Evolutionary conservation across 1,140 invertebrate species (phyloP).

Genomic region (Bombus haemorrhoidalis): DNA sequence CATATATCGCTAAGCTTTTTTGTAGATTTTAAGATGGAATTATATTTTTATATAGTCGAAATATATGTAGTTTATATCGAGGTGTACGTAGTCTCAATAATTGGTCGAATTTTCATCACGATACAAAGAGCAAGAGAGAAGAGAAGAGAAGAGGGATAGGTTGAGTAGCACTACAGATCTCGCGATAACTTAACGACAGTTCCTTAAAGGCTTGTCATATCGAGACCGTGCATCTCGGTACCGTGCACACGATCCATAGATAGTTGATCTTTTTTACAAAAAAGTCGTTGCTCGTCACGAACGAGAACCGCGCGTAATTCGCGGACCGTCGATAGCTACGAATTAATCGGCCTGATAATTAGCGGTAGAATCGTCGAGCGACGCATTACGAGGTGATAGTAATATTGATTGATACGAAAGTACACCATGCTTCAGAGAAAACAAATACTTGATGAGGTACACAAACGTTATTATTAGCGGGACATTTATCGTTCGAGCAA

Average conservation of each 20-base stretch:
- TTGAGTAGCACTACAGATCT: slow-evolving; percentile 43
- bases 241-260: slow-evolving; percentile 9
- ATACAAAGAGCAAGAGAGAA: too few relatives aligned
- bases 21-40: too few relatives aligned
- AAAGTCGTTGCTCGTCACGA: too few relatives aligned
- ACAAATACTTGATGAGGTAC: slow-evolving; percentile 6
- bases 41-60: too few relatives aligned
- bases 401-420: neutral
- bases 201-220: slow-evolving; percentile 58
- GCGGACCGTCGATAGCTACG: neutral
- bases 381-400: neutral
- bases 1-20: too few relatives aligned
- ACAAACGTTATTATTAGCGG: slow-evolving; percentile 4
- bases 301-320: neutral
- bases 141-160: neutral
- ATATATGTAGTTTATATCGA: too few relatives aligned
- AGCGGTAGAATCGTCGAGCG: neutral
- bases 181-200: slow-evolving; percentile 63
- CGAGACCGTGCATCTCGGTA: slow-evolving; percentile 38
- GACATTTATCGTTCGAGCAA: slow-evolving; percentile 16
- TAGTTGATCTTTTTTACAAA: neutral
- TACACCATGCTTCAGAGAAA: neutral
- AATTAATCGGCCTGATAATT: slow-evolving; percentile 11
- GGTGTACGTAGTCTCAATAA: too few relatives aligned
- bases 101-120: too few relatives aligned